Evolutionary conservation across 2,113 vertebrate species (phyloP).

Genomic region (Syngnathoides biaculeatus): DNA sequence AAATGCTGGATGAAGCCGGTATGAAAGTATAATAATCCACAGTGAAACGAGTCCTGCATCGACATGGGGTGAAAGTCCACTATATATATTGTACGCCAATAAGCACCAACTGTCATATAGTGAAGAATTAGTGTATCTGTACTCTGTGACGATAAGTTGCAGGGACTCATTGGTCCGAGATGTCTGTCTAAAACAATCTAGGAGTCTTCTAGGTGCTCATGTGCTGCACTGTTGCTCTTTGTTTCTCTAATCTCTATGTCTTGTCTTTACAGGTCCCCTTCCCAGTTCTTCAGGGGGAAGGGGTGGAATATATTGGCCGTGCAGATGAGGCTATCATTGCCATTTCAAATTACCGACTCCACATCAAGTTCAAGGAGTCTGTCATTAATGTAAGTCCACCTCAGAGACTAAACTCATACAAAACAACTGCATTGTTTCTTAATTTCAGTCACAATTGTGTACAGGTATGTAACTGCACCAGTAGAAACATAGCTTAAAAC

Average conservation of each 20-base stretch:
- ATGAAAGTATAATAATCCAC: no score
- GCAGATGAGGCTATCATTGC: slow-evolving; percentile 93
- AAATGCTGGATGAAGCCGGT: no score
- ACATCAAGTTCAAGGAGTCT: slow-evolving; percentile 98
- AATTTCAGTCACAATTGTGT: no score
- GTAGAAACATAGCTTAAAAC: no score
- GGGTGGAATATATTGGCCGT: slow-evolving; percentile 92
- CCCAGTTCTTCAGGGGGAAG: slow-evolving; percentile 93
- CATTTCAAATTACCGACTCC: slow-evolving; percentile 97
- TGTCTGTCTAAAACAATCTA: neutral
- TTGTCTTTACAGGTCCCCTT: slow-evolving; percentile 85
- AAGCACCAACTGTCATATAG: no score
- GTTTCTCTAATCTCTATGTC: slow-evolving; percentile 17
- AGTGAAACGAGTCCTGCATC: no score
- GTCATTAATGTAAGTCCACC: slow-evolving; percentile 88
- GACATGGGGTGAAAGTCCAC: no score
- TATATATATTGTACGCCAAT: no score
- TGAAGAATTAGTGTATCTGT: no score
- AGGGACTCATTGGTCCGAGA: no score
- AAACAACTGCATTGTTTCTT: neutral
- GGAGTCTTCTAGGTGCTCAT: neutral
- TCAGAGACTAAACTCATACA: neutral
- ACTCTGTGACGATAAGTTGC: no score
- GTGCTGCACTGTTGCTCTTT: neutral
- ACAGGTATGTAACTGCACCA: no score